These are phyloP conservation scores for Pomacea canaliculata DNA, from an alignment of 2,888 invertebrate species.

Conservation along the genomic window DNA sequence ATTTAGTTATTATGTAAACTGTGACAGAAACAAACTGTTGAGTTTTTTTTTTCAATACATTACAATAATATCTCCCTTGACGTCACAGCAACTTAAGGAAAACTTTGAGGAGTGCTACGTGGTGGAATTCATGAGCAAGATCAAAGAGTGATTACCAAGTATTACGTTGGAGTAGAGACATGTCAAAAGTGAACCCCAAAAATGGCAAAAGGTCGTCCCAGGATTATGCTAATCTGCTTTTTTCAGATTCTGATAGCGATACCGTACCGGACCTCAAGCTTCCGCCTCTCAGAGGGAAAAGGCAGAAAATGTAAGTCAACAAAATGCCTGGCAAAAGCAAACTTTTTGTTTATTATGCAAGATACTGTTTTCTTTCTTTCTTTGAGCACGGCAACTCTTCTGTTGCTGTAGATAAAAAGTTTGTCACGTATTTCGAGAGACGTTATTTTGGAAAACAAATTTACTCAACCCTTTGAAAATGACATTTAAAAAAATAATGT, in stretches of 20 bases:
- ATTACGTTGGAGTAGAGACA: not conserved
- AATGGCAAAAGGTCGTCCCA: constrained; percentile 33
- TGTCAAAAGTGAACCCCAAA: constrained; percentile 28
- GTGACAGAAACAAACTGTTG: too few species aligned
- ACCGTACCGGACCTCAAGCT: constrained; percentile 47
- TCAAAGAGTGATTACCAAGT: not conserved
- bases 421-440: too few species aligned
- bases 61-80: not conserved
- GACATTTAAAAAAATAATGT: too few species aligned
- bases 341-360: too few species aligned
- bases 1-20: too few species aligned
- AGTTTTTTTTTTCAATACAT: too few species aligned
- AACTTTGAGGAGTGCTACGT: not conserved
- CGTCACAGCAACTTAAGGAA: not conserved
- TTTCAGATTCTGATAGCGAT: constrained; percentile 47
- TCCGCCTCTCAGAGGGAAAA: constrained; percentile 55
- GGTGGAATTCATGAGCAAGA: not conserved
- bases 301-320: constrained; percentile 44
- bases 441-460: too few species aligned
- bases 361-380: too few species aligned
- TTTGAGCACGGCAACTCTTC: too few species aligned
- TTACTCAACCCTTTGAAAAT: too few species aligned
- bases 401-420: too few species aligned
- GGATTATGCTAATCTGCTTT: constrained; percentile 31
- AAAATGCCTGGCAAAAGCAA: not conserved